These are phyloP conservation scores for Hippopotamus amphibius DNA, from an alignment of 2,113 vertebrate genomes.

Conservation along the genomic window DNA sequence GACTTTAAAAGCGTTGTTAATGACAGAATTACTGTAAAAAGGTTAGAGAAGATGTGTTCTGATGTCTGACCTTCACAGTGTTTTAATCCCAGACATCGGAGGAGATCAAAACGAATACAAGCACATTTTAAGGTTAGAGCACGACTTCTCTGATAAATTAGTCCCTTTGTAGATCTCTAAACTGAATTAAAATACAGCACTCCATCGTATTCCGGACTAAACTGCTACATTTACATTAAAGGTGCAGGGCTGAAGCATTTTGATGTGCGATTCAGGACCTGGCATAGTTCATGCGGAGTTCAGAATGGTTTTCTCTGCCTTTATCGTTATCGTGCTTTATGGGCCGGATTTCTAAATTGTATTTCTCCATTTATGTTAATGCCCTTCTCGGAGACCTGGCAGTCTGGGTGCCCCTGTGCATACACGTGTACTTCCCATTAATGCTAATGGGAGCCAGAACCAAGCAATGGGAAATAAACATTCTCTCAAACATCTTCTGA, in stretches of 20 bases:
- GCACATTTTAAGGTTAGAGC: conserved; percentile 77
- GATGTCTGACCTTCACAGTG: conserved; percentile 74
- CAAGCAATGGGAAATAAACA: conserved; percentile 68
- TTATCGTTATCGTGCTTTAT: conserved; percentile 77
- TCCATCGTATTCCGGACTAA: conserved; percentile 24
- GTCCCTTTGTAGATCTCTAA: conserved; percentile 76
- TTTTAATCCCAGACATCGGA: conserved; percentile 68
- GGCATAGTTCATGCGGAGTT: conserved; percentile 83
- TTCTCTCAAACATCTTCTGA: conserved; percentile 64
- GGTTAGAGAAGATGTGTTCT: conserved; percentile 61
- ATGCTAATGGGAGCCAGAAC: conserved; percentile 75
- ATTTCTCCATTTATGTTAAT: conserved; percentile 80
- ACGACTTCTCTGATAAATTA: conserved; percentile 70
- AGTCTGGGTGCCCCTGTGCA: conserved; percentile 65
- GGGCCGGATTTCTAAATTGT: conserved; percentile 71
- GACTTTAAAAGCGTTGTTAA: conserved; percentile 66
- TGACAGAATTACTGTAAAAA: conserved; percentile 73
- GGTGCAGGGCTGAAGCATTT: conserved; percentile 67
- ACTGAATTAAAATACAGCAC: conserved; percentile 74
- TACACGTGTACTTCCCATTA: conserved; percentile 67
- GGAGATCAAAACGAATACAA: conserved; percentile 71
- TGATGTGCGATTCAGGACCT: conserved; percentile 69
- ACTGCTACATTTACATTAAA: conserved; percentile 40
- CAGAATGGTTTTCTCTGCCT: conserved; percentile 79
- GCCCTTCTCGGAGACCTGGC: conserved; percentile 55